Conservation (phyloP, 2,113 vertebrate species). For the Xiphophorus hellerii region DNA sequence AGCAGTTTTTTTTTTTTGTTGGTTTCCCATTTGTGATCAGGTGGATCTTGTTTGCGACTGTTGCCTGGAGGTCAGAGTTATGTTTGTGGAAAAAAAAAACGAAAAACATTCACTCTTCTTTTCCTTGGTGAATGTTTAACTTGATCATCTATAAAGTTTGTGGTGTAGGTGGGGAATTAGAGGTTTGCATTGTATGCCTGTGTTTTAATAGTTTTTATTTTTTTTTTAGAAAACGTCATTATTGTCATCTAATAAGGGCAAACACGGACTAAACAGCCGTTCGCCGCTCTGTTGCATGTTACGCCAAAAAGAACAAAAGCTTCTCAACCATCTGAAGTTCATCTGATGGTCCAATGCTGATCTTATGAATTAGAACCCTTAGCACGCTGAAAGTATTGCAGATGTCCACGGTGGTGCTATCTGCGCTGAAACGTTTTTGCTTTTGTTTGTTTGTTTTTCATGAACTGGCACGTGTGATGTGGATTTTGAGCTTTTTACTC, state of each 20-base stretch:
- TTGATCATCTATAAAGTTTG: slow-evolving; percentile 25
- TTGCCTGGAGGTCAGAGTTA: slow-evolving; percentile 27
- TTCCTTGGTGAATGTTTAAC: slow-evolving; percentile 33
- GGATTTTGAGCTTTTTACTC: slow-evolving; percentile 47
- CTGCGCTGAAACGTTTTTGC: slow-evolving; percentile 14
- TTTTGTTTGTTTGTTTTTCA: neutral
- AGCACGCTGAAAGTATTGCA: slow-evolving; percentile 64
- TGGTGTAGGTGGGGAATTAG: slow-evolving; percentile 14
- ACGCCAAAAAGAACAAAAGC: slow-evolving; percentile 54
- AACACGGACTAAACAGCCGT: slow-evolving; percentile 33
- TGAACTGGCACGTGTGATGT: slow-evolving; percentile 46
- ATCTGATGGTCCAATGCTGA: slow-evolving; percentile 35
- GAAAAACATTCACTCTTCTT: slow-evolving; percentile 3
- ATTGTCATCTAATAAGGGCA: slow-evolving; percentile 35
- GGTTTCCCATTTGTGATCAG: slow-evolving; percentile 30
- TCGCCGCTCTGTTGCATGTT: slow-evolving; percentile 63
- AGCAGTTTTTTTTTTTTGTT: slow-evolving; percentile 59
- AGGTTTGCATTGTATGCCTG: slow-evolving; percentile 39
- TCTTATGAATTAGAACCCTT: slow-evolving; percentile 65
- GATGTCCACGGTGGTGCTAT: slow-evolving; percentile 19
- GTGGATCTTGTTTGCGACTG: slow-evolving; percentile 22
- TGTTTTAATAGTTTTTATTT: slow-evolving; percentile 61
- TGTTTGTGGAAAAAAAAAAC: slow-evolving; percentile 6
- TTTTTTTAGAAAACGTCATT: slow-evolving; percentile 45
- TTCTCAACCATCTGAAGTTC: slow-evolving; percentile 24